These are phyloP conservation scores for Amblyjoppa fuscipennis DNA, from an alignment of 2,888 invertebrate species.

Conservation along the genomic window DNA sequence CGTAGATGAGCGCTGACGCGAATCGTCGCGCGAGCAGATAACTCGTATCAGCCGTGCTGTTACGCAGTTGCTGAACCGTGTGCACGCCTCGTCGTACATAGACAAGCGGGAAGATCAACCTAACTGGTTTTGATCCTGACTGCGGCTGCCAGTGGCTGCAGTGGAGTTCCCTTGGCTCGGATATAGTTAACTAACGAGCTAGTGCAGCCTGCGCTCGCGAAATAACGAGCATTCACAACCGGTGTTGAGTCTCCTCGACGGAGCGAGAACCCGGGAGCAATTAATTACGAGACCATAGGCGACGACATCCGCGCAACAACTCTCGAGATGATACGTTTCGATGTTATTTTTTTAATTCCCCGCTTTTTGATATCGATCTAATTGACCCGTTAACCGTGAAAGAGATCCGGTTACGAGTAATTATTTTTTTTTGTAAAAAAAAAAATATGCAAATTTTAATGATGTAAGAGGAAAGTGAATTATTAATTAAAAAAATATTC, in stretches of 20 bases:
- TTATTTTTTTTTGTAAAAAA: not conserved
- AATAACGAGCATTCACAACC: conserved; percentile 35
- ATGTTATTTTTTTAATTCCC: not conserved
- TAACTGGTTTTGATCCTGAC: conserved; percentile 41
- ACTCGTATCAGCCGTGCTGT: not conserved
- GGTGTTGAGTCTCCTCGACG: not conserved
- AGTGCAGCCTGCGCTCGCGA: not conserved
- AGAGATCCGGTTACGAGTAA: too few relatives aligned
- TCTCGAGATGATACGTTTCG: not conserved
- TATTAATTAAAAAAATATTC: too few relatives aligned
- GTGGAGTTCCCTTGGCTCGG: not conserved
- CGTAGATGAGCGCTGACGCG: not conserved
- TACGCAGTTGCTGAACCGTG: conserved; percentile 12
- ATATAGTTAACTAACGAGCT: conserved; percentile 43
- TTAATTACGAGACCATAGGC: conserved; percentile 8
- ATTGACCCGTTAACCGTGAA: not conserved
- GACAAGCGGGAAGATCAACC: conserved; percentile 56
- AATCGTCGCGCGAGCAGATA: not conserved
- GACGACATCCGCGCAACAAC: not conserved
- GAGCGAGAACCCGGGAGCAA: conserved; percentile 6
- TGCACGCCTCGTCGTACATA: conserved; percentile 30
- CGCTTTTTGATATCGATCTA: not conserved
- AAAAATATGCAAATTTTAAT: not conserved
- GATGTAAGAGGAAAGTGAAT: too few relatives aligned
- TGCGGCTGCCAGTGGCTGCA: not conserved